Conservation (phyloP, 2,797 vertebrate species). For the Pangasius larnaudii region DNA sequence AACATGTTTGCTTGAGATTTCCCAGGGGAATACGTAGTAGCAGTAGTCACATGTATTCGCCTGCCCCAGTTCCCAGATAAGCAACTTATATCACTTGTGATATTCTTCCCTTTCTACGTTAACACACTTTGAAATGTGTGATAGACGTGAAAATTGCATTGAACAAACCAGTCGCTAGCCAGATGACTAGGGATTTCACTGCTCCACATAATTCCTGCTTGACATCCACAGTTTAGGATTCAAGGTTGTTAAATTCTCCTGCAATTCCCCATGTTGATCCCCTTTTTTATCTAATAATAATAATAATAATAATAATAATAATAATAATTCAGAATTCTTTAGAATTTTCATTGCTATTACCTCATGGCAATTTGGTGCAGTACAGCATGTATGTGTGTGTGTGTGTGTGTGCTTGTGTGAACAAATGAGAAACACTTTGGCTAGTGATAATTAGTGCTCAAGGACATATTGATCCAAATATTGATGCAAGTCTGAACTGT, state of each 20-base stretch:
- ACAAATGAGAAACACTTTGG: constrained; percentile 2
- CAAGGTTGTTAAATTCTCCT: background rate
- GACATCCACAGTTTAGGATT: background rate
- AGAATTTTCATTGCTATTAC: background rate
- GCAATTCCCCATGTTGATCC: background rate
- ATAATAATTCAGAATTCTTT: background rate
- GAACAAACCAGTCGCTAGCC: background rate
- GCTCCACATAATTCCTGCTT: background rate
- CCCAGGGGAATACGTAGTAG: background rate
- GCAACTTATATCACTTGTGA: background rate
- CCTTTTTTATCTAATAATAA: background rate
- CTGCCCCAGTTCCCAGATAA: constrained; percentile 4
- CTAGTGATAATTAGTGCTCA: constrained; percentile 31
- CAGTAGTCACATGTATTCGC: background rate
- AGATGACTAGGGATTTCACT: background rate
- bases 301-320: too few relatives aligned
- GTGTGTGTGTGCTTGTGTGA: background rate
- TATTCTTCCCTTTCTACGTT: background rate
- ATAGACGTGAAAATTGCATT: background rate
- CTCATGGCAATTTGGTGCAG: background rate
- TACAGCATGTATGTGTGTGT: background rate
- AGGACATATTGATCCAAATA: constrained; percentile 20
- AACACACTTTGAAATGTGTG: constrained; percentile 5
- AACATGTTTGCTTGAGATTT: constrained; percentile 9
- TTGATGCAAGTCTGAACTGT: constrained; percentile 3